A percentile compares a stretch with the other conserved stretches of the same genome.
Conservation (phyloP, 2,888 invertebrate genomes). For the Trichopoda pennipes region DNA sequence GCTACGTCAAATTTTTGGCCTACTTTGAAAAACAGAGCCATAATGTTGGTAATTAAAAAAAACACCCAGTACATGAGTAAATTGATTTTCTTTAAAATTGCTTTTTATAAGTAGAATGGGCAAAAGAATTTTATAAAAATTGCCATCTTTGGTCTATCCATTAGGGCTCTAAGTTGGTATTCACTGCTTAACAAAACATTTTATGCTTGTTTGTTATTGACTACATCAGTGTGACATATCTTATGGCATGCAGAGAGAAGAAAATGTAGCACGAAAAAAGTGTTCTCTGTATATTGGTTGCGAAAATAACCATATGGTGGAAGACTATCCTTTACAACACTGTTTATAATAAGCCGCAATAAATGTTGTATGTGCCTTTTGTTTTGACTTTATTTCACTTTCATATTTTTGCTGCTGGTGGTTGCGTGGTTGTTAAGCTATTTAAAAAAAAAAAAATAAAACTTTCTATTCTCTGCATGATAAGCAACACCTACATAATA, state of each 20-base stretch:
- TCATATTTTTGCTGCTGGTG: conserved; percentile 15
- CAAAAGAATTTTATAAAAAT: too few relatives aligned
- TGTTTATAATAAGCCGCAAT: conserved; percentile 55
- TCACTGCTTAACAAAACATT: conserved; percentile 2
- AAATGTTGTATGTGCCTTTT: conserved; percentile 35
- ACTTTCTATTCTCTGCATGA: neutral
- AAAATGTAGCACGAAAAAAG: neutral
- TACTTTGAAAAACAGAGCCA: too few relatives aligned
- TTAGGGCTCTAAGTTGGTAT: conserved; percentile 2
- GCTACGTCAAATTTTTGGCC: too few relatives aligned
- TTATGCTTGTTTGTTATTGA: conserved; percentile 6
- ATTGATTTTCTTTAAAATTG: too few relatives aligned
- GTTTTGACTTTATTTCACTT: conserved; percentile 44
- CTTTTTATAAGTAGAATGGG: too few relatives aligned
- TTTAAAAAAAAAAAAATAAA: conserved; percentile 33
- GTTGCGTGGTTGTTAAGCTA: conserved; percentile 7
- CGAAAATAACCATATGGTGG: conserved; percentile 8
- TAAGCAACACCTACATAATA: neutral
- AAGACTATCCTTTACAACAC: conserved; percentile 32
- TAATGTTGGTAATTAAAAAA: too few relatives aligned
- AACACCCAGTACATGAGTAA: too few relatives aligned
- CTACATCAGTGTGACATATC: conserved; percentile 24
- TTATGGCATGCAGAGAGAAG: neutral
- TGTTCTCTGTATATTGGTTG: conserved; percentile 15
- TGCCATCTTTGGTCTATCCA: neutral